phyloP scores from a whole-genome alignment of 2,797 vertebrate species.

The Myotis vivesi region DNA sequence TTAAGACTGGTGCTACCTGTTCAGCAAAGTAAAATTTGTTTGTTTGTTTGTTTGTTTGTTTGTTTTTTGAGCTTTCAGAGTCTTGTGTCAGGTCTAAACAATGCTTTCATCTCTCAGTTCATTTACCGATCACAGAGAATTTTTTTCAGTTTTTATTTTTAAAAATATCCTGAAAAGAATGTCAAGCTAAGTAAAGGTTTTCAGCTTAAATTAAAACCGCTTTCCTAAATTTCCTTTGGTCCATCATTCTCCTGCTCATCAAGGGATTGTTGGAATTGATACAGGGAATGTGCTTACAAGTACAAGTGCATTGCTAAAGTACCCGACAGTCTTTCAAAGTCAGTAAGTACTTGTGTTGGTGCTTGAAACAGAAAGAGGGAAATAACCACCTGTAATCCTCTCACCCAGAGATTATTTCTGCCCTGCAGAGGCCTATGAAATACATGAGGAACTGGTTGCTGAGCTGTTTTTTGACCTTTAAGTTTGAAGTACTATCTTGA shows the following conservation, averaged over 20 bases:
- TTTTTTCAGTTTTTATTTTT: background rate
- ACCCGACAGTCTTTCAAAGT: background rate
- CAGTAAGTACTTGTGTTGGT: background rate
- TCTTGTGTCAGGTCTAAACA: slow-evolving; percentile 10
- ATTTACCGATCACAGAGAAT: slow-evolving; percentile 3
- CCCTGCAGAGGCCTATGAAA: background rate
- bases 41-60: background rate
- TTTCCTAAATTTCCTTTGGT: background rate
- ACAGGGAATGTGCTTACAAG: background rate
- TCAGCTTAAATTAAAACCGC: background rate
- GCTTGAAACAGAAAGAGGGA: background rate
- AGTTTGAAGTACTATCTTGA: slow-evolving; percentile 1
- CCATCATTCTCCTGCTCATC: background rate
- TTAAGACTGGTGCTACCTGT: background rate
- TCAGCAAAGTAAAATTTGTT: background rate
- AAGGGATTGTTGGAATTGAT: background rate
- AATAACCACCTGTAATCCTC: background rate
- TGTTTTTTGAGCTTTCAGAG: background rate
- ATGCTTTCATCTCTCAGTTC: background rate
- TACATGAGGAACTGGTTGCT: background rate
- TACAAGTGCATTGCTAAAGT: background rate
- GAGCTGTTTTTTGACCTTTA: background rate
- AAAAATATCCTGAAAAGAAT: background rate
- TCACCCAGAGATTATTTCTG: background rate
- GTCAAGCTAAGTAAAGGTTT: background rate